Evolutionary conservation across 2,797 vertebrate species (phyloP).

Genomic region (Poecile montanus): DNA sequence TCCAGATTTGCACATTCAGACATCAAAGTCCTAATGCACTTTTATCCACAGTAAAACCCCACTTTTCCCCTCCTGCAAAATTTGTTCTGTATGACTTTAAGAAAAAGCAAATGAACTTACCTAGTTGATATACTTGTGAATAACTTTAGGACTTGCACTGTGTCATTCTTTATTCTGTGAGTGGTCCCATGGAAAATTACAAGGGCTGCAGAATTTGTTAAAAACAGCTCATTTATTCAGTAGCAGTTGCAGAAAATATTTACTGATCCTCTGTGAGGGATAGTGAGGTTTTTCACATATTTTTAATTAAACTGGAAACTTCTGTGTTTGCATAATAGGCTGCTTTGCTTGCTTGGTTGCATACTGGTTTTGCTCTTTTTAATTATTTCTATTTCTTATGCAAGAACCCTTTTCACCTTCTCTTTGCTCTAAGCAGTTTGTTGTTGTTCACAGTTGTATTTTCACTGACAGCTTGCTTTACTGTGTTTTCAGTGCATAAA

Average conservation of each 20-base stretch:
- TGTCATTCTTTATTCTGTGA: not conserved
- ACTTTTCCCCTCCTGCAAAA: fast-evolving
- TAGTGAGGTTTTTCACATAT: not conserved
- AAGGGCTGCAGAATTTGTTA: not conserved
- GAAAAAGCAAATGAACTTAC: not conserved
- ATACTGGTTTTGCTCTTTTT: not conserved
- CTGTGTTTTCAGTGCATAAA: slow-evolving; percentile 45
- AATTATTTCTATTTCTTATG: slow-evolving; percentile 39
- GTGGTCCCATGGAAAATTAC: not conserved
- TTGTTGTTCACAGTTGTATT: slow-evolving; percentile 53
- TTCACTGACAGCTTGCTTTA: slow-evolving; percentile 53
- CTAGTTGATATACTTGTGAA: not conserved
- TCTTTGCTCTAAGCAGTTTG: slow-evolving; percentile 39
- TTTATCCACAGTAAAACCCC: not conserved
- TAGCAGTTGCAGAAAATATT: slow-evolving; percentile 12
- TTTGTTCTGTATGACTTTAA: not conserved
- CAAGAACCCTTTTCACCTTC: slow-evolving; percentile 19
- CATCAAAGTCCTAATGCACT: fast-evolving
- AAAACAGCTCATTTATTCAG: not conserved
- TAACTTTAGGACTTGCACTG: not conserved
- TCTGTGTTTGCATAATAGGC: not conserved
- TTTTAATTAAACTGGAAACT: slow-evolving; percentile 44
- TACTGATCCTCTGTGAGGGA: not conserved
- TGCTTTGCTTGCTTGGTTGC: not conserved
- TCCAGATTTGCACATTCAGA: not conserved